Evolutionary conservation across 2,797 vertebrate species (phyloP).

Genomic region (Merluccius polli): DNA sequence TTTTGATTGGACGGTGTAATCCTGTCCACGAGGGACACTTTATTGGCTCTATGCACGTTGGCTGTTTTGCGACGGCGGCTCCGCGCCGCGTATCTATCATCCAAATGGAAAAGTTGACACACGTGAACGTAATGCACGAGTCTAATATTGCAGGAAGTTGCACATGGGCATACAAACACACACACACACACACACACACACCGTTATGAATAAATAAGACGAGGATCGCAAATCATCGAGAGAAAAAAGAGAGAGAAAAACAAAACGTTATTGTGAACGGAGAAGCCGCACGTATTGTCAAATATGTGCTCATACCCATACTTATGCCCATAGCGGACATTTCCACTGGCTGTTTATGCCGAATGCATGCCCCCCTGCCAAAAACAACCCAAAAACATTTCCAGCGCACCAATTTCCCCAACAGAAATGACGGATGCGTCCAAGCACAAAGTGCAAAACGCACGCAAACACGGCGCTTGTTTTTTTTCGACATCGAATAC

Average conservation of each 20-base stretch:
- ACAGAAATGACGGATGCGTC: too few species aligned
- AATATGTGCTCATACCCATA: too few species aligned
- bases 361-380: too few species aligned
- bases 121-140: neutral
- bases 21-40: neutral
- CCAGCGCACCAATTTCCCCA: too few species aligned
- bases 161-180: too few species aligned
- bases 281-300: neutral
- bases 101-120: neutral
- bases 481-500: too few species aligned
- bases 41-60: neutral
- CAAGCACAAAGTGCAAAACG: neutral
- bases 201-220: neutral
- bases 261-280: neutral
- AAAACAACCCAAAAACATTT: too few species aligned
- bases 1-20: neutral
- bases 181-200: too few species aligned
- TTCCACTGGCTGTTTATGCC: too few species aligned
- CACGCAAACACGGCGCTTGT: neutral
- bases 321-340: too few species aligned
- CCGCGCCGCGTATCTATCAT: neutral
- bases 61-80: neutral
- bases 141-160: too few species aligned
- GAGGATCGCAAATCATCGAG: neutral
- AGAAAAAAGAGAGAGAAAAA: neutral